Conservation (phyloP, 2,888 invertebrate species). For the Parelbella ahira region DNA sequence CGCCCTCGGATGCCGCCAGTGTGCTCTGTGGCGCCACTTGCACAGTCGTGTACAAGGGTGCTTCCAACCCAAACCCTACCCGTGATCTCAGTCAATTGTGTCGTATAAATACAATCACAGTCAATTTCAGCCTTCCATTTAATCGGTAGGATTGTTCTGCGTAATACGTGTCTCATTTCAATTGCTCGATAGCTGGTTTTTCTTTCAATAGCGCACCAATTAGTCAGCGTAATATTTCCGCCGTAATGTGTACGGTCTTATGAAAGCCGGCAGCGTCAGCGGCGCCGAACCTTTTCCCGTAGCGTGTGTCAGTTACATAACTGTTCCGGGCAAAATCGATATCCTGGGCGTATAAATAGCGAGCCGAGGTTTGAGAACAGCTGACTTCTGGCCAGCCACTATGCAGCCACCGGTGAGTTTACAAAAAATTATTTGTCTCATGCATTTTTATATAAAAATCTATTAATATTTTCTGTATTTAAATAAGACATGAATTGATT, state of each 20-base stretch:
- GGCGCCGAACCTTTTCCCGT: constrained; percentile 55
- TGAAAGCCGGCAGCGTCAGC: constrained; percentile 48
- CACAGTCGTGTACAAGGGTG: constrained; percentile 47
- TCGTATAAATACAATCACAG: constrained; percentile 40
- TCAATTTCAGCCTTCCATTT: constrained; percentile 38
- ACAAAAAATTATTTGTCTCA: no score
- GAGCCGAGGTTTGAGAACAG: constrained; percentile 64
- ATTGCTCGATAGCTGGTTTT: no score
- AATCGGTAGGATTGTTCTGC: constrained; percentile 14
- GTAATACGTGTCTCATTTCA: constrained; percentile 4
- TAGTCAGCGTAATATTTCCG: constrained; percentile 14
- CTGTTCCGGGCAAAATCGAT: constrained; percentile 74
- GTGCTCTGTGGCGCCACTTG: constrained; percentile 62
- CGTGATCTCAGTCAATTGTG: constrained; percentile 46
- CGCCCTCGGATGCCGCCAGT: constrained; percentile 54
- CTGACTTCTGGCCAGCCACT: constrained; percentile 64
- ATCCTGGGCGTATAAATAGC: constrained; percentile 74
- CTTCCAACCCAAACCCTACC: constrained; percentile 34
- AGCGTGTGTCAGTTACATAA: constrained; percentile 67
- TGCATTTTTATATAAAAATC: no score
- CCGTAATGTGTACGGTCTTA: constrained; percentile 46
- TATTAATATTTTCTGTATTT: no score
- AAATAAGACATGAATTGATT: no score
- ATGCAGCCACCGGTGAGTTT: constrained; percentile 72
- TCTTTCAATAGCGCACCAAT: not conserved